Evolutionary conservation across 2,113 vertebrate genomes (phyloP), one percentile per base, ranked within the genome.

Genomic region (Hemichromis elongatus): DNA sequence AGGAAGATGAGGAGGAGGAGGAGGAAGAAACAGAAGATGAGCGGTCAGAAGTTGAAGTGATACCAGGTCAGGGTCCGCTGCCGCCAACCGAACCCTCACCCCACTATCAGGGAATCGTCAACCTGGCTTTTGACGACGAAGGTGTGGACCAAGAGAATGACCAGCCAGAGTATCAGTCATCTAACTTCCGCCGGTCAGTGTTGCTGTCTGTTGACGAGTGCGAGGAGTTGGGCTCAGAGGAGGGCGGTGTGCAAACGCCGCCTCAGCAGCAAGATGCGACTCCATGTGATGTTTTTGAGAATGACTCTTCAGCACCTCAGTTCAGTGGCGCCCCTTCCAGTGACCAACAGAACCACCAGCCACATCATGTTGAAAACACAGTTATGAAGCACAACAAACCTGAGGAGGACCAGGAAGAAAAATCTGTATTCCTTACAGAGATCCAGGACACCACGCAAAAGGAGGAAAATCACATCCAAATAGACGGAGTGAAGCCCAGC

Each of bases 131-230:
- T 75, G 99, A 99, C 79, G 99, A 99, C 56, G 97, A 99, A 75
- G 95, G 95, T 37, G 87, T 94, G 30, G 98, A 99, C 85, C 97
- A 96, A 70, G 97, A 98, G 61, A 93, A 93, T 16, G 94, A 96
- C 26, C 95, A 91, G 80, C 94, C 92, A 0, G 96, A 96, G 55
- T 97, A 96, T 92, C 94, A 96, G 88, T 91, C 96, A 18, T 97
- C 98, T 37, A 96, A 94, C 82, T 99, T 99, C 94, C 97, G 97
- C 42, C 97, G 98, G 5, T 99, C 99, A 1, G 96, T 99, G 89
- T 92, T 99, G 82, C 98, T 99, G 61, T 99, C 98, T 1, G 99
- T 99, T 14, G 98, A 99, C 83, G 99, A 99, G 92, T 99, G 99
- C n/a, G 99, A 99, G 92, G 99, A 99, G 92, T 30, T 99, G 83